Percentiles rank a stretch among this genome's conserved stretches.
These are phyloP conservation scores for Cyanistes caeruleus DNA, from an alignment of 2,113 vertebrate genomes.

Conservation along the genomic window DNA sequence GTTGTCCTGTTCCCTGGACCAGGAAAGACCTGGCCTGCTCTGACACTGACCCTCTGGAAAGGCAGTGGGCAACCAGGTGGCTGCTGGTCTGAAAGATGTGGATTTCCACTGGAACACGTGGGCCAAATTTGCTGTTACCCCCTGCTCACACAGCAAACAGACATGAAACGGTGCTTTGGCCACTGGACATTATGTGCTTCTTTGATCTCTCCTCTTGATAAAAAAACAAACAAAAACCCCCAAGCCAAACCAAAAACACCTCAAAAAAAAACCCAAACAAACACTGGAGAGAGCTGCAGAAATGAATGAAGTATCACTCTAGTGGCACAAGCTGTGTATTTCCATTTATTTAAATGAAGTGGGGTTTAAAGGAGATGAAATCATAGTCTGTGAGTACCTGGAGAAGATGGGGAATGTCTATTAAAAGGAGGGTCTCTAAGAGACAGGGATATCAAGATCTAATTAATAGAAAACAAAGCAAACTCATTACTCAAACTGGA, in stretches of 20 bases:
- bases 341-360: background rate
- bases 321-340: background rate
- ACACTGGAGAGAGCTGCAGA: background rate
- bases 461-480: background rate
- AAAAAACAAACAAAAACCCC: background rate
- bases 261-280: too few relatives aligned
- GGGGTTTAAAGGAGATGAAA: background rate
- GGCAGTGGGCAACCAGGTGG: background rate
- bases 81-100: background rate
- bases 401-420: background rate
- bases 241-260: too few relatives aligned
- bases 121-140: background rate
- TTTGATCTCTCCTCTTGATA: background rate
- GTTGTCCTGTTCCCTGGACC: background rate
- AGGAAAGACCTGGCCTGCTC: background rate
- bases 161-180: background rate
- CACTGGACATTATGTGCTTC: background rate
- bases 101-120: accelerated
- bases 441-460: background rate
- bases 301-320: background rate
- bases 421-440: background rate
- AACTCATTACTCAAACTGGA: background rate
- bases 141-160: background rate
- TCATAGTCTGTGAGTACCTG: background rate
- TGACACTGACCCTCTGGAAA: background rate